Evolutionary conservation across 2,113 vertebrate genomes (phyloP).

Genomic region (Pelusios castaneus): DNA sequence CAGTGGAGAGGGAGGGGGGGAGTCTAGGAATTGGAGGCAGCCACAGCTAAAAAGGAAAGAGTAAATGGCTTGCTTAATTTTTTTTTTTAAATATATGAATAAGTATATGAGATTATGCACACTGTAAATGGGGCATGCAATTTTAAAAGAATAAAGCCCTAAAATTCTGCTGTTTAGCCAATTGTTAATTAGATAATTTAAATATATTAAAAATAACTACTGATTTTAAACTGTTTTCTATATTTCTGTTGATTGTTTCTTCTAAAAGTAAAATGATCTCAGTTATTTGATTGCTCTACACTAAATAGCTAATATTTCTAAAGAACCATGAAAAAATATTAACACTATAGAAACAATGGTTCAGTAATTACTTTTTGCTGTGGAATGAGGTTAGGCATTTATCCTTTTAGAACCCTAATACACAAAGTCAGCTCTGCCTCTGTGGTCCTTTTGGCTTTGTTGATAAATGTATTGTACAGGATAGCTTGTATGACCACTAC

Average conservation of each 20-base stretch:
- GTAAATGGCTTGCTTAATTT: slow-evolving; percentile 38
- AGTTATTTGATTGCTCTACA: slow-evolving; percentile 66
- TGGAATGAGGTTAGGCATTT: slow-evolving; percentile 80
- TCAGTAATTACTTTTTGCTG: slow-evolving; percentile 83
- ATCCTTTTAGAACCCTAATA: slow-evolving; percentile 82
- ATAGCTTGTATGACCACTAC: slow-evolving; percentile 75
- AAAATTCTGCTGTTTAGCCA: slow-evolving; percentile 64
- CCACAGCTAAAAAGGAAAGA: neutral
- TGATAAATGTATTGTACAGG: slow-evolving; percentile 82
- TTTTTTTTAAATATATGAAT: neutral
- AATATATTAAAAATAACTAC: slow-evolving; percentile 64
- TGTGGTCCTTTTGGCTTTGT: slow-evolving; percentile 81
- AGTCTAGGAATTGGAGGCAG: slow-evolving; percentile 11
- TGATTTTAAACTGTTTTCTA: slow-evolving; percentile 60
- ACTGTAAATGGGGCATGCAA: slow-evolving; percentile 46
- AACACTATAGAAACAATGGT: slow-evolving; percentile 82
- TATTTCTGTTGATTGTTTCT: slow-evolving; percentile 73
- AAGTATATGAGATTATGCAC: slow-evolving; percentile 52
- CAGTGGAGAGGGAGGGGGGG: neutral
- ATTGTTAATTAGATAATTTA: slow-evolving; percentile 75
- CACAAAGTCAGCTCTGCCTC: slow-evolving; percentile 78
- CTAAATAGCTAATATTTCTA: slow-evolving; percentile 82
- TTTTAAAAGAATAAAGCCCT: slow-evolving; percentile 67
- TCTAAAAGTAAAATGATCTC: slow-evolving; percentile 70
- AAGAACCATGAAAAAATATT: slow-evolving; percentile 81